Percentiles rank a stretch among this genome's conserved stretches.
Conservation (phyloP, 2,888 invertebrate species). For the Drosophila neonasuta region DNA sequence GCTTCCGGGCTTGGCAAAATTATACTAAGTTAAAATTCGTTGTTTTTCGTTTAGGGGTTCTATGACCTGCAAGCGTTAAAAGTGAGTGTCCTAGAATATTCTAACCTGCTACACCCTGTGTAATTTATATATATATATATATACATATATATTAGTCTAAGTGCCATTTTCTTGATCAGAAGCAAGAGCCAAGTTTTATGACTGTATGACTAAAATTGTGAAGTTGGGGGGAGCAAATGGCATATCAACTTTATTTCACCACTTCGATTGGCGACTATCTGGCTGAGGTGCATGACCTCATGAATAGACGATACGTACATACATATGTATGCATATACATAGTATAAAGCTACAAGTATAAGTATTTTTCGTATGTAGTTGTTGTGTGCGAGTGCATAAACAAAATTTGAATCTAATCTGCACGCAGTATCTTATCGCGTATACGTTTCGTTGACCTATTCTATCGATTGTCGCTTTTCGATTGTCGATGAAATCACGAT, state of each 20-base stretch:
- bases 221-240: background rate
- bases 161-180: background rate
- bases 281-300: constrained; percentile 17
- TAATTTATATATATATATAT: too few relatives aligned
- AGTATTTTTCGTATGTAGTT: constrained; percentile 15
- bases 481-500: constrained; percentile 22
- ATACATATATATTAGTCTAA: background rate
- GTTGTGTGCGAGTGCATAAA: constrained; percentile 28
- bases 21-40: background rate
- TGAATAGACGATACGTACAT: background rate
- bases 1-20: constrained; percentile 6
- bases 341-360: constrained; percentile 8
- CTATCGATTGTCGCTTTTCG: constrained; percentile 24
- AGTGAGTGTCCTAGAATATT: background rate
- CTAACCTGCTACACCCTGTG: background rate
- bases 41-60: background rate
- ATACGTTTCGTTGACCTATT: constrained; percentile 61
- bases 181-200: background rate
- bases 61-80: background rate
- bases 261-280: constrained; percentile 12
- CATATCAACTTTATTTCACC: constrained; percentile 18
- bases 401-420: constrained; percentile 59
- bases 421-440: constrained; percentile 53
- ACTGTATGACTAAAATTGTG: background rate
- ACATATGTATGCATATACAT: background rate